A percentile compares a stretch with the other conserved stretches of the same genome.
Conservation (phyloP, 2,888 invertebrate genomes). For the Oxystoma pomonae region DNA sequence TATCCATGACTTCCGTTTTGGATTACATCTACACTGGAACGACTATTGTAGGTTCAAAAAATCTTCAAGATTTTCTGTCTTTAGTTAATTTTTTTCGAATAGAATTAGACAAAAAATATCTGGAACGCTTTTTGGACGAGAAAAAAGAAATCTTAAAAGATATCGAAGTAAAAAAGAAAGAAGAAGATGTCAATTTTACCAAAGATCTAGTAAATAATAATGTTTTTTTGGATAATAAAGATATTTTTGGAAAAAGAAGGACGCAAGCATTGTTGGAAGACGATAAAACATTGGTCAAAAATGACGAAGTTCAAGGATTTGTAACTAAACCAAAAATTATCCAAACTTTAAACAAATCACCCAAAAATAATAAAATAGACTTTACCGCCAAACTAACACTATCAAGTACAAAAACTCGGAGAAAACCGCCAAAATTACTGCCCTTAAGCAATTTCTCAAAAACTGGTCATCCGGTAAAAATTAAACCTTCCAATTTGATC, state of each 20-base stretch:
- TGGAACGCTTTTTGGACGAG: conserved; percentile 4
- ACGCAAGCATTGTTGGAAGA: background rate
- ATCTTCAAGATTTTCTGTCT: conserved; percentile 56
- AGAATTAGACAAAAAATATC: conserved; percentile 29
- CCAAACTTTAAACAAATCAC: no score
- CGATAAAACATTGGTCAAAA: no score
- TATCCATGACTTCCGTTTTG: conserved; percentile 59
- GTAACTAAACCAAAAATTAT: no score
- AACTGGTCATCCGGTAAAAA: conserved; percentile 17
- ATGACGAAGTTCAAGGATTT: background rate
- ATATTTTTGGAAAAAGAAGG: background rate
- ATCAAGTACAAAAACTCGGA: background rate
- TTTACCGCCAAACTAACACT: background rate
- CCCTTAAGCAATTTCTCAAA: conserved; percentile 30
- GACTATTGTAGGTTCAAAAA: conserved; percentile 55
- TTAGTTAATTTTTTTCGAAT: conserved; percentile 49
- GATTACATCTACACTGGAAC: conserved; percentile 68
- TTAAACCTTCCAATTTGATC: conserved; percentile 51
- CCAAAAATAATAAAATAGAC: background rate
- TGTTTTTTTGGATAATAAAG: background rate
- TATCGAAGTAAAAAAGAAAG: background rate
- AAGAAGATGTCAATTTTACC: background rate
- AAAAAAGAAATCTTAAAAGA: background rate
- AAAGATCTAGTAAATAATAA: background rate
- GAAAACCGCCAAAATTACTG: conserved; percentile 37